Base-by-base conservation (phyloP, 2,113 vertebrate genomes). In the Nesogale talazaci region DNA sequence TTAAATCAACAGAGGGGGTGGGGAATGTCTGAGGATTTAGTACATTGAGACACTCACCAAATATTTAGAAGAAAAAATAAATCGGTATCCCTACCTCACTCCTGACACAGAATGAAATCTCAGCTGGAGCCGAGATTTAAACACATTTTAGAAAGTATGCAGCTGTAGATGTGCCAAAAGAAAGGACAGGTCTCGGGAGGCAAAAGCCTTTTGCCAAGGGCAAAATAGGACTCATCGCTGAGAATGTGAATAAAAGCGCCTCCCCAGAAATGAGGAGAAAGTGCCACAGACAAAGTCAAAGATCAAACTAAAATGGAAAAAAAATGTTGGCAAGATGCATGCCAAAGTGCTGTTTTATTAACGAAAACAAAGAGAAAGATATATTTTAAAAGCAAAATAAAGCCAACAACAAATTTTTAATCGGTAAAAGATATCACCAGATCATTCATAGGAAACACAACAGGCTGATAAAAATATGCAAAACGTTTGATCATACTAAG, bases 61-160 rank as follows among this genome's bases (percentile, higher is more conserved):
- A 91, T 52, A 91, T 38, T 95, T 88, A 40, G 81, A 36, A 90
- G 63, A 72, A 90, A 94, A 96, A 93, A 94, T 89, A 94, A 81
- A 85, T 90, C 90, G 82, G 76, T 69, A 90, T 85, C 20, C 42
- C 46, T 92, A 85, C 89, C 78, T 95, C 67, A 91, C 78, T 93
- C 94, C 38, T 87, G 77, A 82, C 52, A 83, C 65, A n/a, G 46
- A 91, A 95, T 87, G 91, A 86, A 93, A 91, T 87, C 81, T 38
- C 56, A 79, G 56, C 46, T 70, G 69, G 27, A 94, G 94, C 89
- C 94, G 92, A 92, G 74, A 86, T n/a, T 75, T 57, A 70, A 94
- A 92, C 87, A 84, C 57, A 79, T 52, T 70, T 77, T 27, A 16
- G 93, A 88, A 95, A 12, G 14, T 52, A 90, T 81, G 84, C 88